Evolutionary conservation across 2,888 invertebrate genomes (phyloP).

Genomic region (Nomada fabriciana): DNA sequence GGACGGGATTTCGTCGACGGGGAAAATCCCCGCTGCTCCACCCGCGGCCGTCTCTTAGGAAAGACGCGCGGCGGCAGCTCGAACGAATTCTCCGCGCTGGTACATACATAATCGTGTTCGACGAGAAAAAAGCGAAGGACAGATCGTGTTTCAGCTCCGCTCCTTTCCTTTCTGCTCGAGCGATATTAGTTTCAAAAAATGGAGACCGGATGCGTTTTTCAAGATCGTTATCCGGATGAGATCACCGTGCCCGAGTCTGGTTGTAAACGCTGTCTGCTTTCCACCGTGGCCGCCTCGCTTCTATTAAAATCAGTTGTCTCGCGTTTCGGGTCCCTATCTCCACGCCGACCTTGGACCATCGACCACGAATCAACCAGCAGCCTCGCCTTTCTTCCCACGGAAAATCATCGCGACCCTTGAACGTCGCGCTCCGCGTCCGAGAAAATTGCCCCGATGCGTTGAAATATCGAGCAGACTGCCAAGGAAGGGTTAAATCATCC

Average conservation of each 20-base stretch:
- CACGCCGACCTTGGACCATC: conserved; percentile 21
- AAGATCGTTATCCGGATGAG: conserved; percentile 56
- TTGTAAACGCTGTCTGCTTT: conserved; percentile 34
- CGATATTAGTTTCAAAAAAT: conserved; percentile 43
- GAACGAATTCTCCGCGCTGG: not conserved
- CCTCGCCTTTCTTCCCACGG: not conserved
- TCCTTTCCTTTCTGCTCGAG: not conserved
- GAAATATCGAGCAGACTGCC: not conserved
- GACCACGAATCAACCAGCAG: conserved; percentile 29
- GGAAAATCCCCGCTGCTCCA: no score
- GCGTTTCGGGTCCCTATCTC: conserved; percentile 49
- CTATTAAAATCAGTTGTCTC: conserved; percentile 57
- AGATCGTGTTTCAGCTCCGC: no score
- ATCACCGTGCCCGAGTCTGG: conserved; percentile 23
- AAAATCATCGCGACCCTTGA: not conserved
- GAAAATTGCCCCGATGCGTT: no score
- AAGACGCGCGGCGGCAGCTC: not conserved
- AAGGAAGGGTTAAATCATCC: not conserved
- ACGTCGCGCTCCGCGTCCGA: not conserved
- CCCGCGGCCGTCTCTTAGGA: no score
- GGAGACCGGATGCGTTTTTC: conserved; percentile 59
- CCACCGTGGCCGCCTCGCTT: conserved; percentile 32
- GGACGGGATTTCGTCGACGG: not conserved
- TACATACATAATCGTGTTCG: not conserved
- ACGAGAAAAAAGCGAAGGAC: no score